Base-by-base conservation (phyloP, 2,797 vertebrate species). In the Ara ararauna region DNA sequence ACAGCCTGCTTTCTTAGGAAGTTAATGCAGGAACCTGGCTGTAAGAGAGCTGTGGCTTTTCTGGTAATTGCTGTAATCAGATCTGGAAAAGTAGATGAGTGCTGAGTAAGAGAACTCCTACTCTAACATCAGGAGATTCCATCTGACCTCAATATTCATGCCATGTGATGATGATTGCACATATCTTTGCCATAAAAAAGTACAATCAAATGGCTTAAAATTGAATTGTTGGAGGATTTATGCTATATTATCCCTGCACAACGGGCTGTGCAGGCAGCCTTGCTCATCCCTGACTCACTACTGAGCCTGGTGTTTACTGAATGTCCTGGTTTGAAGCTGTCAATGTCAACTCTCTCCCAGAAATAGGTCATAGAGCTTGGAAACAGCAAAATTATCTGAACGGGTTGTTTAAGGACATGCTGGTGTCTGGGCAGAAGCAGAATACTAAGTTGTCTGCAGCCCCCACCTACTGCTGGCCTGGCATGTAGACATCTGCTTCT, bases 61-160 rank as follows among this genome's bases (percentile, higher is more conserved):
- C 67, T 94, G 48, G 76, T 96, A 97, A 97, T 95, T 94, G 87
- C 91, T 94, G 90, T 76, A 95, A 97, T 97, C 96, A 97, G 75
- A 80, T 85, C 66, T 86, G 79, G 60, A 77, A 94, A 97, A 97
- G 40, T 64, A 96, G 94, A 88, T 92, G 91, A 96, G 62, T 71
- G 85, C 71, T 93, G 89, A 97, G 92, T 77, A 97, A 96, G 94
- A 10, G n/a, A 93, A 85, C 75, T 95, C 76, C 87, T 89, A 93
- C 78, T 87, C 50, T 91, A 80, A 93, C 67, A 96, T 85, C 94
- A 94, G 86, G 64, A 74, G 86, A 94, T 58, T 93, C 54, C 56
- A 40, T 80, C 84, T 95, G 70, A 91, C 95, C 87, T 92, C 88
- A 78, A 38, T 95, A 93, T 95, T 96, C 92, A 74, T 83, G 13